Evolutionary conservation across 2,888 invertebrate genomes (phyloP), one percentile per base, ranked within the genome.

Genomic region (Nowickia ferox): DNA sequence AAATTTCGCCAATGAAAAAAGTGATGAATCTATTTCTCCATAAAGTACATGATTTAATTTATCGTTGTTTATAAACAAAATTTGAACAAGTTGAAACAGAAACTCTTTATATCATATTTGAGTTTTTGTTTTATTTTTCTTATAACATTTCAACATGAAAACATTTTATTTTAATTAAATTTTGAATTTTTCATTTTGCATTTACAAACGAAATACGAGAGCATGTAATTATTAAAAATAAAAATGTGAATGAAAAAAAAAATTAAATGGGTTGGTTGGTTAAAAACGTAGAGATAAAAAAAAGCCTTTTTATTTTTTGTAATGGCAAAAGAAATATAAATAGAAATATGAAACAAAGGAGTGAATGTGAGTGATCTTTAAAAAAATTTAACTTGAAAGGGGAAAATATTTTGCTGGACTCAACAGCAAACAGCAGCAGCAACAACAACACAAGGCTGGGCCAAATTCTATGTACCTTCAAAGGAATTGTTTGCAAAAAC

Each of bases 221-320:
- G 17, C 2, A 5, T 9, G 8, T 9, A 48, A 38, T 17, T 2
- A 6, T 38, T 38, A 30, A 15, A 44, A 57, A 10, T 44, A 42
- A 57, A 61, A 48, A 57, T 30, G 9, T 38, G 38, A 68, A 40
- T 51, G 17, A 8, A 38, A 77, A 68, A 68, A 68, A 30, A 30
- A 30, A 30, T 6, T 6, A 30, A n/a, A n/a, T 30, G 30, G 4
- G 4, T 2, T 57, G 55, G 13, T 72, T 71, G 71, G 44, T n/a
- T 53, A 38, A 46, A 79, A 71, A 72, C 59, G 19, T 51, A 66
- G 38, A 59, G 38, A 1, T 30, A 61, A 30, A 61, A 61, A 30
- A 61, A 72, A 55, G 46, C 55, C 46, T 46, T 65, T 44, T n/a
- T n/a, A n/a, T n/a, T n/a, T n/a, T 30, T 30, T 30, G 6, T 6